Evolutionary conservation across 2,888 invertebrate genomes (phyloP).

Genomic region (Pediacus dermestoides): DNA sequence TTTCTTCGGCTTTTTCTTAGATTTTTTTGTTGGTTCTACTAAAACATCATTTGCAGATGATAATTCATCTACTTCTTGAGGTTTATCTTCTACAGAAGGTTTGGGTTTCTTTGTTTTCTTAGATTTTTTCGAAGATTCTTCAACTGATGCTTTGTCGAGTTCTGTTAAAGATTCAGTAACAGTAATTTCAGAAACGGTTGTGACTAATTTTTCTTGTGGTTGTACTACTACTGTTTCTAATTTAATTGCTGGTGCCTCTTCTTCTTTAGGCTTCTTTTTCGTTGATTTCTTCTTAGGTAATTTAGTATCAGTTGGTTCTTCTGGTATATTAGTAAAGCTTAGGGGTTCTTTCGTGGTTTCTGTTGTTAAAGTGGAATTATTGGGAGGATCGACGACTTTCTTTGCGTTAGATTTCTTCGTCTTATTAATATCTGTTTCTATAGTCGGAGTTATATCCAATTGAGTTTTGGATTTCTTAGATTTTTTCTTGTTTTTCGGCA

Average conservation of each 20-base stretch:
- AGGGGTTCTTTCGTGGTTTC: too few relatives aligned
- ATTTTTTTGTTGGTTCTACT: slow-evolving; percentile 4
- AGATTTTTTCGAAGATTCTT: too few relatives aligned
- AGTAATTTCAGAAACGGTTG: slow-evolving; percentile 3
- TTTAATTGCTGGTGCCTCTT: slow-evolving; percentile 1
- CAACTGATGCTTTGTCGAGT: too few relatives aligned
- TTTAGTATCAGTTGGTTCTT: slow-evolving; percentile 3
- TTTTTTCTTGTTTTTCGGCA: not conserved
- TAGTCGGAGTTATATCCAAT: not conserved
- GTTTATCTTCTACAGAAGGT: too few relatives aligned
- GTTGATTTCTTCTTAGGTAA: not conserved
- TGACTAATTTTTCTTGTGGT: slow-evolving; percentile 4
- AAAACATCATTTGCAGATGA: too few relatives aligned
- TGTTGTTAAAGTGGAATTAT: too few relatives aligned
- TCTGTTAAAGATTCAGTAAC: too few relatives aligned
- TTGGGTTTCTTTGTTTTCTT: too few relatives aligned
- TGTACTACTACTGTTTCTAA: not conserved
- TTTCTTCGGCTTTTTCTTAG: slow-evolving; percentile 17
- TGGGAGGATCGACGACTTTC: too few relatives aligned
- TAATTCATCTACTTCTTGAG: not conserved
- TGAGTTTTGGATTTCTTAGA: not conserved
- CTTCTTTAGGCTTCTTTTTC: not conserved
- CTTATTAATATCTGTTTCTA: not conserved
- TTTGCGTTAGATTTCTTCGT: too few relatives aligned
- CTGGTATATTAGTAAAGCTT: slow-evolving; percentile 1